Base-by-base conservation (phyloP, 2,888 invertebrate genomes). In the Margaritifera margaritifera region DNA sequence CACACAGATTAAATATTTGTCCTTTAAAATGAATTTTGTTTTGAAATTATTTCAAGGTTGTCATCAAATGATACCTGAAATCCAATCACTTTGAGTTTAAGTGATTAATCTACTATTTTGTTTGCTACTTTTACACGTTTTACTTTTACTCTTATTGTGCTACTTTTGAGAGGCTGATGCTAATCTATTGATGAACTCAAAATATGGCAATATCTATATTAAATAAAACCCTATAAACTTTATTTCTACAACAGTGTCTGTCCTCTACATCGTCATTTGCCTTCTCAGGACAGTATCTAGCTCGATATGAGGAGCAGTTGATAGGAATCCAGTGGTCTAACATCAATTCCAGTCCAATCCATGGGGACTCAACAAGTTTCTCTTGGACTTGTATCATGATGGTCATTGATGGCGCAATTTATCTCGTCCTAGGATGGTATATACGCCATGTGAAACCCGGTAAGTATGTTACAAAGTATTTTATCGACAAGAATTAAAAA, bases 241-340 rank as follows among this genome's bases (percentile, higher is more conserved):
- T 53, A 19, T 6, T 57, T 52, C 66, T 64, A 27, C 78, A 80
- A 22, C 77, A 90, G 90, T 89, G 89, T 72, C 79, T 90, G 51
- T 83, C 87, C 2, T 87, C 88, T n/a, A 89, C 90, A 6, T 87
- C 90, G 6, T 87, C 90, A 18, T 90, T 90, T 78, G 87, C 90
- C 62, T 89, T 86, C 69, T 87, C 86, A 5, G 83, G 87, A n/a
- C 79, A 86, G 69, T 89, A 88, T 68, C 78, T 90, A 20, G 83
- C 89, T 6, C 75, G 87, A 20, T 86, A 82, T 66, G 90, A 90
- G 78, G 86, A 87, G 64, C 85, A 86, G 68, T 84, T 83, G 42
- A 75, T 80, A n/a, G 90, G 90, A 6, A 74, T 90, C 18, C 87
- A 89, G 67, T 90, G 89, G 88, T 64, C 72, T 52, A 88, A 89